These are phyloP conservation scores for Eunapius fragilis DNA, from an alignment of 37 sponge, comb jelly and placozoan genomes.

Conservation along the genomic window DNA sequence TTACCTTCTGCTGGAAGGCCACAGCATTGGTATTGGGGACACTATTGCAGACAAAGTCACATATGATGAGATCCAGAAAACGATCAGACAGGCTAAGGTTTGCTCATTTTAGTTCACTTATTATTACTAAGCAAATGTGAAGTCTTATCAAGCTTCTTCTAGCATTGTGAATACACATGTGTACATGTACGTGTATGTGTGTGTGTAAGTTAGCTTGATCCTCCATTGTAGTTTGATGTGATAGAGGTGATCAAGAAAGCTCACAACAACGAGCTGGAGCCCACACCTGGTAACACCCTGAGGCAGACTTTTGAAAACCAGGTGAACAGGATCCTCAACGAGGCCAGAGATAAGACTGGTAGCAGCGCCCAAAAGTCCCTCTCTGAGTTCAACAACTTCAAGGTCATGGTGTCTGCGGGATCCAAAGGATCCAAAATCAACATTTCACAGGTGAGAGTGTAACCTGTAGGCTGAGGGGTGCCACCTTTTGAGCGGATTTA, in stretches of 20 bases:
- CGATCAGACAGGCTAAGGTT: slow-evolving; percentile 95
- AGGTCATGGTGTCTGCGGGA: slow-evolving; percentile 98
- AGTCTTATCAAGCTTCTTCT: background rate
- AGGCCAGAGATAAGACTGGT: slow-evolving; percentile 98
- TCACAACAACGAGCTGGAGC: slow-evolving; percentile 97
- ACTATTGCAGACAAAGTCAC: slow-evolving; percentile 97
- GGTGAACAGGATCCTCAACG: slow-evolving; percentile 97
- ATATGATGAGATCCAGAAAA: slow-evolving; percentile 92
- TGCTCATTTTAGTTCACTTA: background rate
- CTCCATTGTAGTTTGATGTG: slow-evolving; percentile 76
- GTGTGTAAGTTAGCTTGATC: background rate
- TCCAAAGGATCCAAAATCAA: slow-evolving; percentile 99
- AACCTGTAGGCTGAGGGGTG: background rate
- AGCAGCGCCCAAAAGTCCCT: slow-evolving; percentile 92
- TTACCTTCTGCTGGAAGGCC: slow-evolving; percentile 94
- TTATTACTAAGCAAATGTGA: background rate
- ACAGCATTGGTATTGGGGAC: slow-evolving; percentile 99
- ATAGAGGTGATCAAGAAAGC: slow-evolving; percentile 98
- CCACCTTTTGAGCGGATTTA: too few species aligned
- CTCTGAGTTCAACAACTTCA: slow-evolving; percentile 99
- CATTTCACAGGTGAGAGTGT: slow-evolving; percentile 89
- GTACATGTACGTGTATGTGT: background rate
- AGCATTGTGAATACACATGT: background rate
- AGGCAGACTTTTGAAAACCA: slow-evolving; percentile 99
- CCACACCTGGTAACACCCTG: slow-evolving; percentile 98